A percentile compares a stretch with the other conserved stretches of the same genome.
Evolutionary conservation across 2,888 invertebrate species (phyloP).

Genomic region (Platycheirus rosarum): DNA sequence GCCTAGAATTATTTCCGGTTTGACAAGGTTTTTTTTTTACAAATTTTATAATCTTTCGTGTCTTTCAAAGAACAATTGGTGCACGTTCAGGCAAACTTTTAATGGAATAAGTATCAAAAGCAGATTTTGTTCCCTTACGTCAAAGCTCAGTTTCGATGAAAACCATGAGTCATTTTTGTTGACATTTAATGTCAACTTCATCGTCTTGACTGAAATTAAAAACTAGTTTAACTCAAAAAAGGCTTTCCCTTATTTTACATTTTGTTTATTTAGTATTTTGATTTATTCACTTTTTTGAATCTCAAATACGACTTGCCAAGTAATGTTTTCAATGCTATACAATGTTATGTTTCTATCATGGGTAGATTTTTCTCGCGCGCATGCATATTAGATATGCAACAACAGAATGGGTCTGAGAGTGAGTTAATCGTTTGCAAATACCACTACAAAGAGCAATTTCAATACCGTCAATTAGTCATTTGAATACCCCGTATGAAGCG

Average conservation of each 20-base stretch:
- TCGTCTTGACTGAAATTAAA: neutral
- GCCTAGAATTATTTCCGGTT: slow-evolving; percentile 40
- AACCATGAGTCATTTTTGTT: slow-evolving; percentile 35
- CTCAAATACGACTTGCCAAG: too few relatives aligned
- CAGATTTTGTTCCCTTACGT: too few relatives aligned
- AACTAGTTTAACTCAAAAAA: neutral
- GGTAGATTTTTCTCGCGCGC: neutral
- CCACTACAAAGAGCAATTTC: slow-evolving; percentile 59
- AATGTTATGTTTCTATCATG: too few relatives aligned
- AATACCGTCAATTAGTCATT: slow-evolving; percentile 66
- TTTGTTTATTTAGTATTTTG: slow-evolving; percentile 5
- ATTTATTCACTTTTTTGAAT: too few relatives aligned
- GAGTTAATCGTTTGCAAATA: slow-evolving; percentile 62
- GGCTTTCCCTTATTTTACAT: slow-evolving; percentile 35
- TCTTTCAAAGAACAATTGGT: slow-evolving; percentile 35
- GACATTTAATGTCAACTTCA: slow-evolving; percentile 40
- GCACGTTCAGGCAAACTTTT: slow-evolving; percentile 7
- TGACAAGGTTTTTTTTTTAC: neutral
- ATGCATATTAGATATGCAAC: slow-evolving; percentile 42
- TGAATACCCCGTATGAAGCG: slow-evolving; percentile 8
- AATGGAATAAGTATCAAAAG: slow-evolving; percentile 38
- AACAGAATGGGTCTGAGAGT: slow-evolving; percentile 30
- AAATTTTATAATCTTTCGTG: slow-evolving; percentile 13
- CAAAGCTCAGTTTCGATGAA: slow-evolving; percentile 27
- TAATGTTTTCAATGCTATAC: too few relatives aligned